These are phyloP conservation scores for Mythimna ferrago DNA, from an alignment of 2,888 invertebrate species.

Conservation along the genomic window DNA sequence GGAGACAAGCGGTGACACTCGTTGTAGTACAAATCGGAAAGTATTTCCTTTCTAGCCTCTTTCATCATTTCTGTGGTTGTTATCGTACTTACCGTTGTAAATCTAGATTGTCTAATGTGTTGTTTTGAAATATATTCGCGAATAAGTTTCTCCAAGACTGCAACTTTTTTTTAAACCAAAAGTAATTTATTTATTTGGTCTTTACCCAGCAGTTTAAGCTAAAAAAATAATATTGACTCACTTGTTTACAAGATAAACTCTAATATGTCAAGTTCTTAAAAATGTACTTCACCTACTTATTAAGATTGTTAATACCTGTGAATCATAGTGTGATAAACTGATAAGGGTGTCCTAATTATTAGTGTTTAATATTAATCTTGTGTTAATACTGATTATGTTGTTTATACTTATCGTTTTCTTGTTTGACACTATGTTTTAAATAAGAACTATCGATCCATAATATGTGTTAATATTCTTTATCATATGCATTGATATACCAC, in stretches of 20 bases:
- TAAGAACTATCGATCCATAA: too few relatives aligned
- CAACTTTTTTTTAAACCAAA: too few relatives aligned
- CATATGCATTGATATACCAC: constrained; percentile 13
- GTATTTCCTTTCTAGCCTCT: too few relatives aligned
- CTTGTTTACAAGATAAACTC: background rate
- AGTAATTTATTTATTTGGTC: too few relatives aligned
- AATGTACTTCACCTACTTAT: constrained; percentile 10
- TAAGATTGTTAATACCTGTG: constrained; percentile 10
- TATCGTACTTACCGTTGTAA: too few relatives aligned
- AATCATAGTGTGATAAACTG: constrained; percentile 26
- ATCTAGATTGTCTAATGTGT: too few relatives aligned
- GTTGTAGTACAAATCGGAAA: too few relatives aligned
- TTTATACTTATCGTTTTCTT: background rate
- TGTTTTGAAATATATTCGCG: too few relatives aligned
- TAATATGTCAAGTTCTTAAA: constrained; percentile 12
- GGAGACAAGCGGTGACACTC: too few relatives aligned
- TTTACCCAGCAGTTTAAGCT: too few relatives aligned
- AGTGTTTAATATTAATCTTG: constrained; percentile 7
- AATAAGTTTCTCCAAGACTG: too few relatives aligned
- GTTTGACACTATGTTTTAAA: background rate
- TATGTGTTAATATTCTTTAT: background rate
- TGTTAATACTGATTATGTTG: constrained; percentile 23
- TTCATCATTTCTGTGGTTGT: too few relatives aligned
- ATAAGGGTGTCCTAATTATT: constrained; percentile 36
- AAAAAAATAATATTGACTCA: background rate